These are phyloP conservation scores for Oxytorus armatus DNA, from an alignment of 2,888 invertebrate genomes.

Conservation along the genomic window DNA sequence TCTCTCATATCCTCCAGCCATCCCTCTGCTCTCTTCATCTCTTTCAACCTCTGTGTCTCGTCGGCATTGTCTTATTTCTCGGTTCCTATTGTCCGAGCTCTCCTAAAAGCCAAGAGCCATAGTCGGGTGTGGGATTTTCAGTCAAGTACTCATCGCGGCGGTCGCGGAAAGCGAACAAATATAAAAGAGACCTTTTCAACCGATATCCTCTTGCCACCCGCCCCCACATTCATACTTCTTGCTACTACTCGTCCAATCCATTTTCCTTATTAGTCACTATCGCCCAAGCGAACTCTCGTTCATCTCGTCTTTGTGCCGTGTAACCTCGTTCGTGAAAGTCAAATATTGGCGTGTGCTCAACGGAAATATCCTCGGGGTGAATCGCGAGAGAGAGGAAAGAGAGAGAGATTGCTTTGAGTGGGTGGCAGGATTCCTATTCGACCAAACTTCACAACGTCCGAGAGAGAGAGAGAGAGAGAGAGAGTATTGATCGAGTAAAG, in stretches of 20 bases:
- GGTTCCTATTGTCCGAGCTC: conserved; percentile 39
- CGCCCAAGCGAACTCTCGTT: conserved; percentile 4
- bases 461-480: too few species aligned
- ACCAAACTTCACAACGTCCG: background rate
- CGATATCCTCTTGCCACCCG: background rate
- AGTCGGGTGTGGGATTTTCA: conserved; percentile 3
- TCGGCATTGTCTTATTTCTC: conserved; percentile 50
- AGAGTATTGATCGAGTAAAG: conserved; percentile 30
- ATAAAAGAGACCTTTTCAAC: conserved; percentile 39
- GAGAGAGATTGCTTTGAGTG: too few species aligned
- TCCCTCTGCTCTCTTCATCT: conserved; percentile 1
- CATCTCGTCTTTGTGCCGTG: conserved; percentile 14
- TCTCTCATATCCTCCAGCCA: conserved; percentile 38
- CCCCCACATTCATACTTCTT: conserved; percentile 41
- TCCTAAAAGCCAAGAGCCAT: conserved; percentile 27
- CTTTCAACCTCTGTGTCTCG: background rate
- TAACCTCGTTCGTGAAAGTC: conserved; percentile 27
- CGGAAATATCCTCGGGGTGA: conserved; percentile 9
- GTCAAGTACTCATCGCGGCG: conserved; percentile 32
- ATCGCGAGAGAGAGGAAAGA: too few species aligned
- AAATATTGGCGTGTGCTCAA: conserved; percentile 41
- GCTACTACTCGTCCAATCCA: conserved; percentile 45
- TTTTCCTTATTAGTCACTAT: conserved; percentile 50
- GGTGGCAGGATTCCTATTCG: conserved; percentile 2
- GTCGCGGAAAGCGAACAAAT: conserved; percentile 51